Conservation (phyloP, 2,113 vertebrate genomes). For the Cricetomys ansorgei region DNA sequence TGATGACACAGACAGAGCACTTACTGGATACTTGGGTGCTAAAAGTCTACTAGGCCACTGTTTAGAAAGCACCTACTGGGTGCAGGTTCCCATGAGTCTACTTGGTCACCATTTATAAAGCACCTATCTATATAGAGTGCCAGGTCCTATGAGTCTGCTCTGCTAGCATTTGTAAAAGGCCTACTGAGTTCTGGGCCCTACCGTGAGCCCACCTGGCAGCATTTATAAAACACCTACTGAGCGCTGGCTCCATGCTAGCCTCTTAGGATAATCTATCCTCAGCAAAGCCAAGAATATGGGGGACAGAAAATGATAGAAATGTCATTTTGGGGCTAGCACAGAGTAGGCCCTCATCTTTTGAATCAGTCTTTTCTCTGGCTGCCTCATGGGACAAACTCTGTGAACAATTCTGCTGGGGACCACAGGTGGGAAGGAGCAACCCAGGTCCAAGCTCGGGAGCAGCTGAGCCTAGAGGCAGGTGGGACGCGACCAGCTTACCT, state of each 20-base stretch:
- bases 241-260: not conserved
- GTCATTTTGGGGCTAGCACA: too few species aligned
- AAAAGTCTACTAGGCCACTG: not conserved
- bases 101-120: not conserved
- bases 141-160: not conserved
- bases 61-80: not conserved
- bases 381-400: not conserved
- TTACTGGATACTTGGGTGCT: not conserved
- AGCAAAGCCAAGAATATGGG: not conserved
- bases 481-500: slow-evolving; percentile 60
- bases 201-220: not conserved
- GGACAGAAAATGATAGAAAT: not conserved
- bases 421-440: not conserved
- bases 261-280: not conserved
- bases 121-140: not conserved
- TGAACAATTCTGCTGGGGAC: not conserved
- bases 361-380: not conserved
- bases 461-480: not conserved
- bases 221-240: not conserved
- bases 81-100: not conserved
- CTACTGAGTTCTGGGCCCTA: not conserved
- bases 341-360: not conserved
- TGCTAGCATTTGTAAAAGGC: not conserved
- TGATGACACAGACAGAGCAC: accelerated
- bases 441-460: not conserved